Evolutionary conservation across 2,797 vertebrate species (phyloP).

Genomic region (Phrynocephalus forsythii): DNA sequence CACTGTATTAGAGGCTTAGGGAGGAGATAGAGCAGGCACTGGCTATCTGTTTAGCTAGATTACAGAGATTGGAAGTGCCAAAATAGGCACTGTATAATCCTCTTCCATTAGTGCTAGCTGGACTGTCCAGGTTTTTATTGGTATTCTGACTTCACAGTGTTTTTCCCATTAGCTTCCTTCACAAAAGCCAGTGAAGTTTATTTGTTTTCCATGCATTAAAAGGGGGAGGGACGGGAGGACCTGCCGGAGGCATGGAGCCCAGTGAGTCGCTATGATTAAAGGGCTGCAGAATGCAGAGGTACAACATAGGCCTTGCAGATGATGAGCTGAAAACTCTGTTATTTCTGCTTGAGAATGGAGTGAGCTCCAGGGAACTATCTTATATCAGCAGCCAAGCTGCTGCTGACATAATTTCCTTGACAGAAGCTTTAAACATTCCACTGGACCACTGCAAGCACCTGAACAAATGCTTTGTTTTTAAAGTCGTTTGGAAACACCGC

Average conservation of each 20-base stretch:
- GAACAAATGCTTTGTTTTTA: conserved; percentile 33
- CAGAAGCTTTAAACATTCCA: conserved; percentile 27
- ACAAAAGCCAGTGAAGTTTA: conserved; percentile 16
- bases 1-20: background rate
- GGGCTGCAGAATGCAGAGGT: conserved; percentile 16
- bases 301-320: background rate
- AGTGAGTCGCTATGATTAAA: conserved; percentile 15
- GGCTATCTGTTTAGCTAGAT: background rate
- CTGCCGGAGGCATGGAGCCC: conserved; percentile 4
- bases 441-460: conserved; percentile 17
- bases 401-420: conserved; percentile 39
- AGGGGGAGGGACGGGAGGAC: background rate
- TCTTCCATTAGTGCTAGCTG: background rate
- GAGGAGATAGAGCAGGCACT: background rate
- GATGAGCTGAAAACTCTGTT: conserved; percentile 18
- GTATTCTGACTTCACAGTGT: conserved; percentile 9
- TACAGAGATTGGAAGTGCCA: background rate
- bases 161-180: conserved; percentile 21
- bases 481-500: conserved; percentile 20
- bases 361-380: conserved; percentile 35
- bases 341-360: conserved; percentile 23
- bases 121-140: background rate
- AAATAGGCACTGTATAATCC: background rate
- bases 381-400: conserved; percentile 7
- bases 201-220: conserved; percentile 19